Evolutionary conservation across 2,113 vertebrate species (phyloP).

Genomic region (Tor tambroides): DNA sequence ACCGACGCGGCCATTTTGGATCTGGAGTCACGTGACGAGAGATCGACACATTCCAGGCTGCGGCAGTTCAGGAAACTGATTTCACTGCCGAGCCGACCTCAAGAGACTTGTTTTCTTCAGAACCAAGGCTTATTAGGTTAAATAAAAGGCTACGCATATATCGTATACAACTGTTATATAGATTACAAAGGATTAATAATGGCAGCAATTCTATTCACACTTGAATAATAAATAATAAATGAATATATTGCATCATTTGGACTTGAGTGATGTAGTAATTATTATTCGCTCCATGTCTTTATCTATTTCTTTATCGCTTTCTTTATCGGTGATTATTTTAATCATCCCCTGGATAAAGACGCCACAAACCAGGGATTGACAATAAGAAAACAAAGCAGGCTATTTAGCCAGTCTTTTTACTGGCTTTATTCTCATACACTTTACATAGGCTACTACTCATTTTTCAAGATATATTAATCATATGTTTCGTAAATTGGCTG

Average conservation of each 20-base stretch:
- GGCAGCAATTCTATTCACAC: neutral
- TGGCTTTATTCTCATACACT: neutral
- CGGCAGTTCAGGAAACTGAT: conserved; percentile 44
- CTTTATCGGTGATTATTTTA: too few species aligned
- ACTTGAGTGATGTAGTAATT: neutral
- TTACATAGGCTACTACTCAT: too few species aligned
- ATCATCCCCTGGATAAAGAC: neutral
- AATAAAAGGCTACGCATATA: neutral
- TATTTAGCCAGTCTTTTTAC: too few species aligned
- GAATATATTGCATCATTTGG: neutral
- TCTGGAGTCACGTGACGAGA: conserved; percentile 84
- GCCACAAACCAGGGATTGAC: neutral
- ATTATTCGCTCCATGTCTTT: neutral
- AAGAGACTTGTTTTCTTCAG: conserved; percentile 5
- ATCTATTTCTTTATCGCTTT: too few species aligned
- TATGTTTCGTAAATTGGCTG: neutral
- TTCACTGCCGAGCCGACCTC: conserved; percentile 13
- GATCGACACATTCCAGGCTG: conserved; percentile 49
- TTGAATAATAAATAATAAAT: neutral
- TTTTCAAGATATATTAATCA: neutral
- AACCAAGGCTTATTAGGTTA: neutral
- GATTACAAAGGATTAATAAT: neutral
- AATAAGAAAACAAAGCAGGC: too few species aligned
- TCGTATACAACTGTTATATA: too few species aligned
- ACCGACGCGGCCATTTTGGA: conserved; percentile 95